Percentiles rank a stretch among this genome's conserved stretches.
These are phyloP conservation scores for Zosterops borbonicus DNA, from an alignment of 2,113 vertebrate species.

Conservation along the genomic window DNA sequence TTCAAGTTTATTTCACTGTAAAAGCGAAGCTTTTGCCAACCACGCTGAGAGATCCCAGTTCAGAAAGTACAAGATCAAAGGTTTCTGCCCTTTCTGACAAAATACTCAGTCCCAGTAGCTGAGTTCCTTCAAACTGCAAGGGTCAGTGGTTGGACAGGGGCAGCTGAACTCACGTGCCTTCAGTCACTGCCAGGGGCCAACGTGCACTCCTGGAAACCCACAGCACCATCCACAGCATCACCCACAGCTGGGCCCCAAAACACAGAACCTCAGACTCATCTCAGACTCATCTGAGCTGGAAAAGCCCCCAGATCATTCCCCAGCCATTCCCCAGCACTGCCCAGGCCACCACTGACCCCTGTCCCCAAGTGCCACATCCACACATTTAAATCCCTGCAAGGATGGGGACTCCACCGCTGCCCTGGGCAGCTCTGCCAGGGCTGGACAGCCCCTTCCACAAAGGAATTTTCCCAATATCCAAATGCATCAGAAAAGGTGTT, in stretches of 20 bases:
- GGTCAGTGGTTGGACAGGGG: no score
- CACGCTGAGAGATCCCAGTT: neutral
- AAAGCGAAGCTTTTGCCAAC: neutral
- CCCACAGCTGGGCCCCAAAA: neutral
- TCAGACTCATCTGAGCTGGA: rapidly evolving
- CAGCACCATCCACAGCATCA: neutral
- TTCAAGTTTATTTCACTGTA: neutral
- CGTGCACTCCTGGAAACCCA: rapidly evolving
- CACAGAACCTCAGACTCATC: neutral
- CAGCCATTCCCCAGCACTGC: neutral
- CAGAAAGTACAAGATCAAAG: neutral
- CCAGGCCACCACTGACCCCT: neutral
- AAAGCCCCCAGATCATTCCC: neutral
- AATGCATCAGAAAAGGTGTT: no score
- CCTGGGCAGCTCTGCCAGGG: neutral
- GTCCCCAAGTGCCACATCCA: neutral
- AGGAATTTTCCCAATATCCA: neutral
- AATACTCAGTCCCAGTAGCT: neutral
- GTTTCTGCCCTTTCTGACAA: neutral
- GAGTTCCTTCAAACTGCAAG: neutral
- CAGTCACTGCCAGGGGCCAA: neutral
- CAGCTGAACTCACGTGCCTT: neutral
- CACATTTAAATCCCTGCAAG: rapidly evolving
- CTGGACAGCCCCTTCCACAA: rapidly evolving
- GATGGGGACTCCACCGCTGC: neutral